Conservation (phyloP, 1,140 invertebrate genomes). For the Phenacoccus solenopsis region DNA sequence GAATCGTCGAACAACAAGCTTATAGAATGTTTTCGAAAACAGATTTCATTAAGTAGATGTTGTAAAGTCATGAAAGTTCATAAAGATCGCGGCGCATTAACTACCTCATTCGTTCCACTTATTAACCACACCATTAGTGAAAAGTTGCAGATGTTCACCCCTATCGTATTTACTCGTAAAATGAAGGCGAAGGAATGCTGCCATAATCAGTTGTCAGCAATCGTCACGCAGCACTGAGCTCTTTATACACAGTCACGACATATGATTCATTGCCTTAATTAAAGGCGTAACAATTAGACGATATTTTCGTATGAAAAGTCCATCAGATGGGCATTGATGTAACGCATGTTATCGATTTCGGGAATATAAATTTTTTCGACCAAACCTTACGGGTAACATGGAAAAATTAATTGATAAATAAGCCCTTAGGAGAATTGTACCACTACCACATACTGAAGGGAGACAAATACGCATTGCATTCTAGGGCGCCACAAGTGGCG, state of each 20-base stretch:
- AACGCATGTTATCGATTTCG: not conserved
- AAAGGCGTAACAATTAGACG: not conserved
- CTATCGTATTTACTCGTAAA: no score
- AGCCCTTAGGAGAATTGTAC: not conserved
- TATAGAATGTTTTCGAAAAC: no score
- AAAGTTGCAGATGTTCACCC: not conserved
- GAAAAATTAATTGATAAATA: no score
- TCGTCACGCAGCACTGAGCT: not conserved
- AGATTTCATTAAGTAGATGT: not conserved
- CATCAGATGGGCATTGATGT: not conserved
- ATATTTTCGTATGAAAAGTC: no score
- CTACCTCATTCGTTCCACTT: not conserved
- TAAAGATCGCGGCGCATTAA: not conserved
- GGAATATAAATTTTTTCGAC: no score
- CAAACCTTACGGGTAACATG: no score
- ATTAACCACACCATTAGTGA: not conserved
- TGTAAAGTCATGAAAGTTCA: not conserved
- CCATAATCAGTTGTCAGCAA: not conserved
- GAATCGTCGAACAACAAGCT: no score
- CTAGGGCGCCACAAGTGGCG: no score
- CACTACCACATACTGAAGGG: no score
- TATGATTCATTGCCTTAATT: not conserved
- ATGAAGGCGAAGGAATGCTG: not conserved
- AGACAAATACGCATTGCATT: no score
- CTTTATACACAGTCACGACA: not conserved